Percentiles rank a stretch among this genome's conserved stretches.
phyloP scores from a whole-genome alignment of 2,113 vertebrate genomes.

The Cervus canadensis region DNA sequence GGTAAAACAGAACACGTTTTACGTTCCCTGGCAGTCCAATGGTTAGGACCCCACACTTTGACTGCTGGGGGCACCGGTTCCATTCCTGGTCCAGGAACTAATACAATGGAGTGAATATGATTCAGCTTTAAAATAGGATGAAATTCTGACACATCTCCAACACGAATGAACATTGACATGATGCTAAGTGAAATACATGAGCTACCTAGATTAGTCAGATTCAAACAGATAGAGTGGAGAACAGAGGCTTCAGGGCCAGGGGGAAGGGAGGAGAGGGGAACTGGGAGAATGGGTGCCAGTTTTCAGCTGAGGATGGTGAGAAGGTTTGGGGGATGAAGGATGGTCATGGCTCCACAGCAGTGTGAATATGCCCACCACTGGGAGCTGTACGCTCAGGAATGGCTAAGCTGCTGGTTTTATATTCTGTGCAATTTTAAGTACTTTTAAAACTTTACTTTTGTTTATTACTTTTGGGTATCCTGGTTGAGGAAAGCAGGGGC shows the following conservation, averaged over 20 bases:
- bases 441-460: background rate
- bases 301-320: background rate
- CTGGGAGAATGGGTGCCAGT: background rate
- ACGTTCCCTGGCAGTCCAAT: background rate
- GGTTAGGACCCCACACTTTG: background rate
- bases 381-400: background rate
- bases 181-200: background rate
- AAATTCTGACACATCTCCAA: background rate
- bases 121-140: background rate
- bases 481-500: background rate
- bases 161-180: background rate
- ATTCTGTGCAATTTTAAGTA: background rate
- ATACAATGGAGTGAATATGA: background rate
- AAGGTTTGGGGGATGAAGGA: background rate
- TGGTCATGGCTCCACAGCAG: background rate
- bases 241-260: fast-evolving
- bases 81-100: background rate
- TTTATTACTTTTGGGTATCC: background rate
- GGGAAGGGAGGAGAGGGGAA: fast-evolving
- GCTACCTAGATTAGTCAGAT: background rate
- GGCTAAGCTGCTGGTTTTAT: background rate
- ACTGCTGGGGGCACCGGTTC: background rate
- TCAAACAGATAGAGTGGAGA: background rate
- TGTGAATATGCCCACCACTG: background rate
- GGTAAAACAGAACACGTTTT: background rate